Evolutionary conservation across 1,140 invertebrate genomes (phyloP).

Genomic region (Drosophila takahashii): DNA sequence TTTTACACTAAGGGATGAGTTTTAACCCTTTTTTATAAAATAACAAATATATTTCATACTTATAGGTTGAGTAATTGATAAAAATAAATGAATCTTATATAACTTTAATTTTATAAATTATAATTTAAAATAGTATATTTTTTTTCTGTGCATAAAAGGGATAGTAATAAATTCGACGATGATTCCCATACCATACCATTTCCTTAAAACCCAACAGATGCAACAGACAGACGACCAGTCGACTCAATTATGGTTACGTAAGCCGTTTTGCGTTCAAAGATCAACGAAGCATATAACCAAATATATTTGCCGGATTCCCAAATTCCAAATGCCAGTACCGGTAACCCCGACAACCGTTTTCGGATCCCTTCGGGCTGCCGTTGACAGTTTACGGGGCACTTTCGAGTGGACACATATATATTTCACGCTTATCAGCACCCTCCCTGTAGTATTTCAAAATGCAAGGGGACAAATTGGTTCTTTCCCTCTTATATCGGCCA

Average conservation of each 20-base stretch:
- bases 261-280: constrained; percentile 64
- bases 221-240: constrained; percentile 46
- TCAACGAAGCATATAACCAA: constrained; percentile 75
- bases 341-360: constrained; percentile 32
- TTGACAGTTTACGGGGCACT: constrained; percentile 66
- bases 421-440: constrained; percentile 75
- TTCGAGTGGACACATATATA: constrained; percentile 34
- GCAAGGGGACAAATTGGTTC: constrained; percentile 56
- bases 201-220: constrained; percentile 69
- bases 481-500: constrained; percentile 2
- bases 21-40: too few species aligned
- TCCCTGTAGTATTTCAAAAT: neutral
- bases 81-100: too few species aligned
- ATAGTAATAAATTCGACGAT: neutral
- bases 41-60: too few species aligned
- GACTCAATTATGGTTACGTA: constrained; percentile 68
- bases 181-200: constrained; percentile 18
- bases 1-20: neutral
- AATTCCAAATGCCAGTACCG: constrained; percentile 25
- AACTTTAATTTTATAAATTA: neutral
- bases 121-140: neutral
- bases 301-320: constrained; percentile 56
- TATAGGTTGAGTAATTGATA: too few species aligned
- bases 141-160: constrained; percentile 4
- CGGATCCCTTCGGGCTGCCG: constrained; percentile 49